Evolutionary conservation across 2,888 invertebrate species (phyloP), one percentile per base, ranked within the genome.

Genomic region (Ischnura elegans): DNA sequence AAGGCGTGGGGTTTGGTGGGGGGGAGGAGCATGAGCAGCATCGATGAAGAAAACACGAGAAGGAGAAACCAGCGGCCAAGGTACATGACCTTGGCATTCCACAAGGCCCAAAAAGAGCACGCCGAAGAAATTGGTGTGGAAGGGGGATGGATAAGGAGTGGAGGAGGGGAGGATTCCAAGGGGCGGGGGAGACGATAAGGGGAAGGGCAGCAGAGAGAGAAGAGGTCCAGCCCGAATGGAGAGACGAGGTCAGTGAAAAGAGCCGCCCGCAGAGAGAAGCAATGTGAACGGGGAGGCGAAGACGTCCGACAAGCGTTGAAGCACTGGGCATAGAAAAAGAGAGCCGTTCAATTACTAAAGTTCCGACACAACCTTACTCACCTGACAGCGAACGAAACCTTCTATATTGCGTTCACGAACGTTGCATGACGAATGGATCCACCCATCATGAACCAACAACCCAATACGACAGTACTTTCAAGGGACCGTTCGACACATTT

Each of bases 21-120:
- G 51, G 25, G 36, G 0, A 55, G 36, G 47, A 36, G 36, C 0
- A 0, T 4, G 10, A 42, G 10, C 36, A 21, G 36, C 16, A 42
- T n/a, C 0, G 25, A 55, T 36, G 42, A 36, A n/a, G 43, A 55
- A 55, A 87, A 90, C 61, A 43, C 29, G 36, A 13, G 76, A 61
- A 90, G 42, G 43, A 86, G 55, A 42, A 90, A 90, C 90, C 61
- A 25, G 46, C 46, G 42, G 25, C 61, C 90, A 36, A 76, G 76
- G 76, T 36, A 55, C 61, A 61, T 61, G 90, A 90, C 90, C 90
- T 90, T 90, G 90, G 61, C 90, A 90, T 90, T 90, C 90, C 90
- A 25, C 90, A 42, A 19, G 43, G 90, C 42, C 61, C 43, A 55
- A 55, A 90, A 29, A 21, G 55, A 55, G 90, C 43, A 90, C 42